Base-by-base conservation (phyloP, 2,888 invertebrate species). In the Melanostoma scalare region DNA sequence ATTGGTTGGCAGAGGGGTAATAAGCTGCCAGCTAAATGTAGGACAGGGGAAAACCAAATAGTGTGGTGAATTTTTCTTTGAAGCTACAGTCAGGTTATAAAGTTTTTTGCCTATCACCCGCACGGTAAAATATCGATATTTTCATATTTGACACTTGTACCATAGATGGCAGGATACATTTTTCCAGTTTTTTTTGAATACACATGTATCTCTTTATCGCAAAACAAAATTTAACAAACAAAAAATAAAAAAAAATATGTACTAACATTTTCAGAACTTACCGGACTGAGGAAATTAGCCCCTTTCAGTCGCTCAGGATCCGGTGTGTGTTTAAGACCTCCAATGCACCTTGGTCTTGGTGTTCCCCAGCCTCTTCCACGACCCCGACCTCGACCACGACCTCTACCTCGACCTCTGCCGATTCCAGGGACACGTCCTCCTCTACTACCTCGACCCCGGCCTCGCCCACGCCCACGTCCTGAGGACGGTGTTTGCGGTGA, bases 281-380 rank as follows among this genome's bases (percentile, higher is more conserved):
- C 91, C 88, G 91, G 89, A 87, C 89, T 90, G 52, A 90, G 90
- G 65, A 87, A 86, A 40, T 78, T 85, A 9, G 89, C 87, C 44
- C 89, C 90, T 77, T 90, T 90, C 8, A 89, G 87, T 2, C 89
- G 87, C 46, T 90, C 89, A 3, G 90, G 90, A 82, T 91, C 90
- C 2, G 91, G 90, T 31, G 89, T 89, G 80, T 90, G 89, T 67
- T 89, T 89, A 0, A 91, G 86, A 1, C 90, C 90, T 31, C 91
- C 90, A n/a, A 90, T 88, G 78, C 90, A 89, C 33, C 90, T 88
- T 20, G 90, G 89, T 4, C 90, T 89, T 85, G 89, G 86, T 31
- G 89, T 88, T 58, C 86, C 67, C 3, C 56, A 56, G 6, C 86
- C 63, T 87, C 89, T 84, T 8, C 76, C 76, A 82, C 91, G 88